Percentiles rank a stretch among this genome's conserved stretches.
Evolutionary conservation across 2,888 invertebrate species (phyloP).

Genomic region (Stictocephala bisonia): DNA sequence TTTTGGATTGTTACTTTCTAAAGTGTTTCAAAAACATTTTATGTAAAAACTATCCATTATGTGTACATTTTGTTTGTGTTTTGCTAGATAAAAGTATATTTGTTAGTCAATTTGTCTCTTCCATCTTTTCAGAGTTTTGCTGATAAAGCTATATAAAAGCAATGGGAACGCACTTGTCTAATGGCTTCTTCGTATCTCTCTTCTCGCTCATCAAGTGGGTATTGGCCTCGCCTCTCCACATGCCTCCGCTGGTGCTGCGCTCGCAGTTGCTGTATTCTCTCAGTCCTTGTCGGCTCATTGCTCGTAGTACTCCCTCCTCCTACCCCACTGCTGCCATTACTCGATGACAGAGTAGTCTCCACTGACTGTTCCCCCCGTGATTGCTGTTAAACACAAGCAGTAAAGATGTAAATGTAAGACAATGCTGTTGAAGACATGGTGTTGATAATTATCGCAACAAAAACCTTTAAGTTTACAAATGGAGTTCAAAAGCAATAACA

Average conservation of each 20-base stretch:
- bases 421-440: too few species aligned
- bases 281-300: slow-evolving; percentile 60
- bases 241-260: slow-evolving; percentile 70
- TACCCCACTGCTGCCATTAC: not conserved
- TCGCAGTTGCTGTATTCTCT: slow-evolving; percentile 67
- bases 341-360: not conserved
- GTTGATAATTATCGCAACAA: too few species aligned
- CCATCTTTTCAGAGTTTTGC: too few species aligned
- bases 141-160: too few species aligned
- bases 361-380: not conserved
- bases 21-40: too few species aligned
- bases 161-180: slow-evolving; percentile 63
- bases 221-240: slow-evolving; percentile 70
- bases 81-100: too few species aligned
- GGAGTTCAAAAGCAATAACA: too few species aligned
- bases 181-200: slow-evolving; percentile 66
- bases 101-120: too few species aligned
- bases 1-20: too few species aligned
- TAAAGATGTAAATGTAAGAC: too few species aligned
- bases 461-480: too few species aligned
- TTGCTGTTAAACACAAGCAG: slow-evolving; percentile 5
- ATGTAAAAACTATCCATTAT: not conserved
- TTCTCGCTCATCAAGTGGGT: slow-evolving; percentile 69
- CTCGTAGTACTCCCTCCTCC: not conserved
- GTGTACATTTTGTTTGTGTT: not conserved